Percentiles rank a stretch among this genome's conserved stretches.
Conservation (phyloP, 2,113 vertebrate genomes). For the Podarcis raffonei region DNA sequence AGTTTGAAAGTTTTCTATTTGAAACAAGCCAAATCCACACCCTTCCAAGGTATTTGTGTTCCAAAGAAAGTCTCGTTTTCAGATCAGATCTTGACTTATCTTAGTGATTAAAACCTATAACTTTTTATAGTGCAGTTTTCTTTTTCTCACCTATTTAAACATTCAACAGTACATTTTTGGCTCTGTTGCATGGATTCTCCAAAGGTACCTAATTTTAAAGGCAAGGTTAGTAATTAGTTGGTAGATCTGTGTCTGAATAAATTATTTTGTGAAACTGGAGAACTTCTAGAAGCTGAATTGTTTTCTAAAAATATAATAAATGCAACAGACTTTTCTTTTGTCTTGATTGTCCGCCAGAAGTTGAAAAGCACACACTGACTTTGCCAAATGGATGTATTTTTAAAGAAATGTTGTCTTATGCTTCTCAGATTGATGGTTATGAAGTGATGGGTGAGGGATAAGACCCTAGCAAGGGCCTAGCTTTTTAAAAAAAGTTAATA, state of each 20-base stretch:
- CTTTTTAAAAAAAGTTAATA: too few species aligned
- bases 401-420: neutral
- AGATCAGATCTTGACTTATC: constrained; percentile 15
- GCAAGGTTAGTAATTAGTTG: neutral
- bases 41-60: neutral
- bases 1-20: neutral
- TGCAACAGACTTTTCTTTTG: neutral
- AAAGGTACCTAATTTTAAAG: neutral
- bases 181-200: neutral
- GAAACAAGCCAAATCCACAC: neutral
- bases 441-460: neutral
- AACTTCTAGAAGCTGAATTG: neutral
- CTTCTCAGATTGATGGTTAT: neutral
- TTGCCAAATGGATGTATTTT: neutral
- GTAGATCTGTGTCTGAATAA: neutral
- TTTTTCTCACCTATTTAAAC: constrained; percentile 2
- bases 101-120: constrained; percentile 20
- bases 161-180: neutral
- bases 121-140: neutral
- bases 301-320: constrained; percentile 4
- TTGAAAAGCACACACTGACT: neutral
- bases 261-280: constrained; percentile 20
- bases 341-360: constrained; percentile 12
- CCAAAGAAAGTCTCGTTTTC: neutral
- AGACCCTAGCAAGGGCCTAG: neutral